Conservation (phyloP, 2,797 vertebrate genomes). For the Acipenser transmontanus region DNA sequence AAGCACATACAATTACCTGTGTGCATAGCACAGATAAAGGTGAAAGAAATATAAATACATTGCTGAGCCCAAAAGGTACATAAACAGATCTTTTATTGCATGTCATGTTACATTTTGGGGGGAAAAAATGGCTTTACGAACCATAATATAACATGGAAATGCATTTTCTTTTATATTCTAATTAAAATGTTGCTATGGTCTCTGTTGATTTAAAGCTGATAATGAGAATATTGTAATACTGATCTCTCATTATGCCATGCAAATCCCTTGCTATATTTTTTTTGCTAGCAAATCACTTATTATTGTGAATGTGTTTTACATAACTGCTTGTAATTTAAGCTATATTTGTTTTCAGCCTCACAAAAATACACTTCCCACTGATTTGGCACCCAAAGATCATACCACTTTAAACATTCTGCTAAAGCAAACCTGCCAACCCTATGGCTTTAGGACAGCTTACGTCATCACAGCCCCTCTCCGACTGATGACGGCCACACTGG, state of each 20-base stretch:
- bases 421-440: too few species aligned
- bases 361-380: too few species aligned
- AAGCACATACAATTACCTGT: conserved; percentile 30
- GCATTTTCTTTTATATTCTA: conserved; percentile 37
- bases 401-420: too few species aligned
- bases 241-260: conserved; percentile 60
- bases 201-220: conserved; percentile 50
- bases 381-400: too few species aligned
- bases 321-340: conserved; percentile 1
- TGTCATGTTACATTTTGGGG: conserved; percentile 30
- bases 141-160: conserved; percentile 5
- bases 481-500: too few species aligned
- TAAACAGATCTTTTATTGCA: conserved; percentile 4
- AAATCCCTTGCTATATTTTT: conserved; percentile 50
- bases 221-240: conserved; percentile 60
- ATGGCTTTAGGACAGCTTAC: too few species aligned
- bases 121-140: too few species aligned
- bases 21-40: conserved; percentile 38
- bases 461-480: too few species aligned
- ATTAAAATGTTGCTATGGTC: conserved; percentile 54
- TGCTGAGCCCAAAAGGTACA: conserved; percentile 36
- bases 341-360: too few species aligned
- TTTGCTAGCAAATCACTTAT: conserved; percentile 34
- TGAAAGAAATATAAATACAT: conserved; percentile 30
- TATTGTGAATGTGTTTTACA: neutral